Percentiles rank a stretch among this genome's conserved stretches.
phyloP scores from a whole-genome alignment of 2,888 invertebrate genomes.

The Hydrotaea diabolus region DNA sequence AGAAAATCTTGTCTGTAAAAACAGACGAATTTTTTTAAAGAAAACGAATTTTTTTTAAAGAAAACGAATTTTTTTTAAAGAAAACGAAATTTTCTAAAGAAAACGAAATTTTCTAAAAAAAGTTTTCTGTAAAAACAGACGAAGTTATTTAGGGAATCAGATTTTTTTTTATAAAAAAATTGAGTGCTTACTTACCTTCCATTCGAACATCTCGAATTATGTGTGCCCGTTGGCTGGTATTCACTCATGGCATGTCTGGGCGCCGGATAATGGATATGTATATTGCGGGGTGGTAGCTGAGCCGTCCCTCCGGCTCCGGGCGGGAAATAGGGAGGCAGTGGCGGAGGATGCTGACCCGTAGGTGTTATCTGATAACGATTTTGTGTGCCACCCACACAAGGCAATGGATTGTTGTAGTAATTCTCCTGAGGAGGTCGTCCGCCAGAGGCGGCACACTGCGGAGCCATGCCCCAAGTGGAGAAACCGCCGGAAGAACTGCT shows the following conservation, averaged over 20 bases:
- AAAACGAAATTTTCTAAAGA: too few species aligned
- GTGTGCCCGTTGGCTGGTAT: slow-evolving; percentile 78
- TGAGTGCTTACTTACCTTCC: slow-evolving; percentile 75
- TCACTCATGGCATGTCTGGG: slow-evolving; percentile 80
- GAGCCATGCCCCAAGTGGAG: slow-evolving; percentile 80
- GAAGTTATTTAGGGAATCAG: too few species aligned
- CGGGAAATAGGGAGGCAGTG: slow-evolving; percentile 79
- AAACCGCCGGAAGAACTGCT: slow-evolving; percentile 81
- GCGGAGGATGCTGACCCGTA: slow-evolving; percentile 80
- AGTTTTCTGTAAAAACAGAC: too few species aligned
- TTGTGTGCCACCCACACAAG: slow-evolving; percentile 75
- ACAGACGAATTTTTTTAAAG: too few species aligned
- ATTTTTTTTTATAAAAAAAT: neutral
- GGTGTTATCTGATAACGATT: slow-evolving; percentile 81
- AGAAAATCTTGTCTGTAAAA: too few species aligned
- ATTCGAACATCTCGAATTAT: slow-evolving; percentile 78
- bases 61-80: too few species aligned
- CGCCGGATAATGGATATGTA: slow-evolving; percentile 80
- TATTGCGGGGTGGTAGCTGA: slow-evolving; percentile 75
- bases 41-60: too few species aligned
- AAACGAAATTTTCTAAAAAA: too few species aligned
- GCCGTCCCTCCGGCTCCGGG: slow-evolving; percentile 70
- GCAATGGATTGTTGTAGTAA: slow-evolving; percentile 80
- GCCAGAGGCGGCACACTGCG: slow-evolving; percentile 74
- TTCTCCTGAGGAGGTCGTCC: slow-evolving; percentile 75